Evolutionary conservation across 2,113 vertebrate species (phyloP), one percentile per base, ranked within the genome.

Genomic region (Verasper variegatus): DNA sequence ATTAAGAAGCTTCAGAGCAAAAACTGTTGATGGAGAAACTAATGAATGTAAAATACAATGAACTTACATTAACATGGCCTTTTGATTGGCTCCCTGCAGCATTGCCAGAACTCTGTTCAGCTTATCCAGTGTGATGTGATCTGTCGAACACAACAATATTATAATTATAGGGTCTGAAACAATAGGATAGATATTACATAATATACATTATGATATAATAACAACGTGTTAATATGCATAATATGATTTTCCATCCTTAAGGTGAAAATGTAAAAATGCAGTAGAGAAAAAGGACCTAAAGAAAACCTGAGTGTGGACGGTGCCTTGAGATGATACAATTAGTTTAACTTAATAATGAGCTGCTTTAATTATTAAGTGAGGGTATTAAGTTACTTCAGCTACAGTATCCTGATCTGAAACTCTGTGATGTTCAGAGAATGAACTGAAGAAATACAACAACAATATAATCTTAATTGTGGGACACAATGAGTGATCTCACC

Each of bases 11-110:
- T 14, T n/a, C 23, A 49, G 17, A 52, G 7, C 51, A n/a, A 9
- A 52, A 56, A 56, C 10, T 56, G 18, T 24, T 1, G 9, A 54
- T 23, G n/a, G 54, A 56, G 12, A 24, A 56, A 56, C 14, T 0
- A 56, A 24, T 23, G 54, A 24, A 23, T 56, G 3, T 56, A 42
- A n/a, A 11, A 68, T 58, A 0, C 51, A 8, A 61, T 52, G 11
- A 24, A 42, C 96, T 0, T 93, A 99, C 98, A 27, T 92, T 83
- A 97, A 92, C 86, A 98, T 84, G 1, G 97, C 94, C 89, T 97
- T 98, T 73, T 96, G 97, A 87, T 98, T 96, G 82, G 92, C 94
- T 86, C 97, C 97, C 81, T 98, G 96, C 89, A 99, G 95, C 90
- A 98, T 89, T 1, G 96, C 94, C 0, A 98, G 86, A 54, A 99